Conservation (phyloP, 1,140 invertebrate species). For the Drosophila navojoa region DNA sequence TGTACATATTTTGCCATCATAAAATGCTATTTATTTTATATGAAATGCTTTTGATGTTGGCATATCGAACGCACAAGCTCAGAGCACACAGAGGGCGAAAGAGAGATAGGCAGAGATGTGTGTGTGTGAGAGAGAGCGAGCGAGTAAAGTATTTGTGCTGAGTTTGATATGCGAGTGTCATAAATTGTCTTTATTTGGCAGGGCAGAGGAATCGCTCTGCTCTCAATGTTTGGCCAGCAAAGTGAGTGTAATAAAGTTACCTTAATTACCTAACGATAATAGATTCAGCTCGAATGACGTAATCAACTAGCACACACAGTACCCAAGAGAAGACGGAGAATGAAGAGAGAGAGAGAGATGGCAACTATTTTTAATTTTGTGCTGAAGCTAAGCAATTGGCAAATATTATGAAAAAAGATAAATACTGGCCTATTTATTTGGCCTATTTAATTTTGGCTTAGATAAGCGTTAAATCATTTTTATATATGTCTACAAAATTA, state of each 20-base stretch:
- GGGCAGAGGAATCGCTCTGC: not conserved
- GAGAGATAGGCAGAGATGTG: not conserved
- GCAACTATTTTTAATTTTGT: no score
- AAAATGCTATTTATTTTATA: conserved; percentile 71
- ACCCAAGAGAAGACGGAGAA: no score
- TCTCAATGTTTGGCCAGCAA: no score
- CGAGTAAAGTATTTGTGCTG: conserved; percentile 7
- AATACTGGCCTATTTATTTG: not conserved
- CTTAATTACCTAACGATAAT: conserved; percentile 47
- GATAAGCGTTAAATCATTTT: not conserved
- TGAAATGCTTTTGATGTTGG: conserved; percentile 68
- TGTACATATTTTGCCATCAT: conserved; percentile 65
- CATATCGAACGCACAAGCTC: conserved; percentile 40
- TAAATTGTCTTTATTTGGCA: conserved; percentile 45
- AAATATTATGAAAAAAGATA: not conserved
- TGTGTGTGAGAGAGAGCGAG: not conserved
- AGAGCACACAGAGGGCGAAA: not conserved
- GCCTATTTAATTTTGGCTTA: conserved; percentile 3
- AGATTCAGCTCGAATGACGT: conserved; percentile 22
- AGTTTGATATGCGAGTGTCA: conserved; percentile 48
- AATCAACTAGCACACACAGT: conserved; percentile 23
- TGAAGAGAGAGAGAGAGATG: no score
- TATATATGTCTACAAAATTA: not conserved
- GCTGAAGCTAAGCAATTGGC: conserved; percentile 1
- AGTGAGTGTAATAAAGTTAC: conserved; percentile 43